Evolutionary conservation across 2,797 vertebrate genomes (phyloP), one percentile per base, ranked within the genome.

Genomic region (Tenualosa ilisha): DNA sequence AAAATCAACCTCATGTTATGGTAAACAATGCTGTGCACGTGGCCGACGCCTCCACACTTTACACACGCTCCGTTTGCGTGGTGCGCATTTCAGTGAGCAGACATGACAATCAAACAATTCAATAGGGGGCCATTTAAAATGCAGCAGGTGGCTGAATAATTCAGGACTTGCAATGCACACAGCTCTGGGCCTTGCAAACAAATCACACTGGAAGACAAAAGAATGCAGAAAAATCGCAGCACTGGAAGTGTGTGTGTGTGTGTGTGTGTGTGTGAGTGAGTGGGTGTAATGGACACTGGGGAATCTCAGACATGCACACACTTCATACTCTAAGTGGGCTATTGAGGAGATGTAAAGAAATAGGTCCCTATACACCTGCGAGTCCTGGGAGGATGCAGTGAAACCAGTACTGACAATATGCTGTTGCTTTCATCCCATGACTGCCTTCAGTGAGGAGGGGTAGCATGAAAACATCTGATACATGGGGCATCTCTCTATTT

Each of bases 121-220:
- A 79, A 79, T 79, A 17, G 40, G 72, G 72, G 81, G 65, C 75
- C 75, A 86, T 87, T 90, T 86, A 84, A 90, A 88, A 87, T 89
- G 87, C 82, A 86, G 84, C 86, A 82, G 68, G 68, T 26, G 86
- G 50, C 82, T 89, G 81, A 88, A 90, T 90, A 87, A 90, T 90
- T 90, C 82, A 90, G 68, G 46, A 51, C 85, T 86, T 51, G 81
- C 81, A 59, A 85, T 79, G 82, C 83, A 84, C 31, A 72, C 68
- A 37, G 40, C 72, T 17, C 72, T 26, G 15, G 15, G 40, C 17
- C 72, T 43, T 1, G 6, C 13, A 13, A 79, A 79, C 72, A 8
- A 46, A 79, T 79, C 37, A 79, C 37, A 20, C 31, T 79, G 37
- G 15, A 79, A 79, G 72, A 79, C 17, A 79, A 46, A 46, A 46